Base-by-base conservation (phyloP, 2,888 invertebrate genomes). In the Leptopilina syphax region DNA sequence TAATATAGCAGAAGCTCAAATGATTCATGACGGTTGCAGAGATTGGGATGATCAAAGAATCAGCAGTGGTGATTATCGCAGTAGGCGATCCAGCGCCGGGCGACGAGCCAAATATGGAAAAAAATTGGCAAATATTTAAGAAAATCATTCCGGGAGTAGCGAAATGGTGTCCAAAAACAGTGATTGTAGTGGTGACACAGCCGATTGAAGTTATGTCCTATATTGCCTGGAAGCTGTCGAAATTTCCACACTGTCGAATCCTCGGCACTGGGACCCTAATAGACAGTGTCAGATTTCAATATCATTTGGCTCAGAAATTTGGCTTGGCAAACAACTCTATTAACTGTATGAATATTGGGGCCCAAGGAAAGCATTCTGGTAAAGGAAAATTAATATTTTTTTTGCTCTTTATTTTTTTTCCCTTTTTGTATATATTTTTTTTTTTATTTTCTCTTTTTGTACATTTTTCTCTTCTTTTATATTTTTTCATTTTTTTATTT, bases 141-240 rank as follows among this genome's bases (percentile, higher is more conserved):
- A 89, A 85, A 77, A 82, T 90, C 67, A 80, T 90, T 60, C 90
- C 90, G 0, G 84, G 84, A 10, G 86, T 90, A 9, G 87, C 89
- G 2, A 89, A 87, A 79, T 88, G 89, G 79, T 88, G 90, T 5
- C 86, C 87, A 65, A 88, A 86, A 70, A 84, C 89, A 3, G 86
- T 90, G n/a, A 77, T 90, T 9, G 80, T 90, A 57, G 85, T 89
- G 24, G 89, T 85, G 5, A 90, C 90, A 34, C 86, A 89, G 85
- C 87, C 90, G 90, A 93, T 93, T 76, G 94, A 94, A 85, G 92
- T 94, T 66, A 89, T 94, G 89, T 93, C 94, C 34, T 94, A 93
- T 86, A 93, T 94, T 73, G 92, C 94, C 2, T 94, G 94, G 94
- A 94, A 94, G 87, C 84, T 94, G 80, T 94, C 94, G 78, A 94